Evolutionary conservation across 2,888 invertebrate species (phyloP).

Genomic region (Xanthostigma xanthostigma): DNA sequence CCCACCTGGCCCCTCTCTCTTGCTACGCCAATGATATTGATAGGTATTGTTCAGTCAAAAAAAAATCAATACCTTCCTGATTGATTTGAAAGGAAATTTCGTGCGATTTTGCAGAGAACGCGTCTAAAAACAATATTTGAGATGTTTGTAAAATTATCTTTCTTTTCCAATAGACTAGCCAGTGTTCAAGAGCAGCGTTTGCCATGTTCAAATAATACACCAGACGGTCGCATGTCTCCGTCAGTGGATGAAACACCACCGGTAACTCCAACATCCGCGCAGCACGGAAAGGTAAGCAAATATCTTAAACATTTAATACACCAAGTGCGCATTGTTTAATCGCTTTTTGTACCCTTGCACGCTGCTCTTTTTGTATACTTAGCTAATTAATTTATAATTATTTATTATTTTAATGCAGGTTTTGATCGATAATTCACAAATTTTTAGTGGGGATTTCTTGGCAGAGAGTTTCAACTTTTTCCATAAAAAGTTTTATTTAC

Average conservation of each 20-base stretch:
- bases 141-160: background rate
- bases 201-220: conserved; percentile 35
- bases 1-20: too few relatives aligned
- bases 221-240: conserved; percentile 45
- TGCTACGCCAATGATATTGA: too few relatives aligned
- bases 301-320: background rate
- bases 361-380: conserved; percentile 15
- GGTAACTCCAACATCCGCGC: conserved; percentile 39
- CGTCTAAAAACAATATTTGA: background rate
- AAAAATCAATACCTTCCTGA: too few relatives aligned
- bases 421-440: background rate
- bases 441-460: conserved; percentile 1
- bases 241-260: conserved; percentile 42
- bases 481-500: too few relatives aligned
- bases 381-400: background rate
- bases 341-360: conserved; percentile 4
- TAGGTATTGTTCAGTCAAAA: too few relatives aligned
- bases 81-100: too few relatives aligned
- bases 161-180: conserved; percentile 53
- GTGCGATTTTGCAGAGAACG: background rate
- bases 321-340: background rate
- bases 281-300: conserved; percentile 57
- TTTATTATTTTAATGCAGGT: background rate
- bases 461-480: background rate
- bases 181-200: conserved; percentile 92